A percentile compares a stretch with the other conserved stretches of the same genome.
These are phyloP conservation scores for Acanthurus lineatus DNA, from an alignment of 2,797 vertebrate genomes.

Conservation along the genomic window DNA sequence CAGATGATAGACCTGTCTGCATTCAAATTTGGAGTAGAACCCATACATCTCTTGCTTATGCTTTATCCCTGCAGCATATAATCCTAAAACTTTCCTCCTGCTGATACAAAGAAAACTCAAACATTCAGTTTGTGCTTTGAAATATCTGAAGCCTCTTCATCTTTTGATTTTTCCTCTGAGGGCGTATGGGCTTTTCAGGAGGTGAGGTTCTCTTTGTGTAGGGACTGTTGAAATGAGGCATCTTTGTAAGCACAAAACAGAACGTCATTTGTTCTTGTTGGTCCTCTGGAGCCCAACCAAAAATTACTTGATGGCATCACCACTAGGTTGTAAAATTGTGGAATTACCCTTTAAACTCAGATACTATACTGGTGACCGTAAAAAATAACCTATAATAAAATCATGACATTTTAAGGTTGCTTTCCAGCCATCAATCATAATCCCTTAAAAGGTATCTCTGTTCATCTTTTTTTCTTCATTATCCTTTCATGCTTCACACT, in stretches of 20 bases:
- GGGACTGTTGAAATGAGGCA: conserved; percentile 15
- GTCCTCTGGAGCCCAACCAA: conserved; percentile 58
- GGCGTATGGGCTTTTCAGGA: conserved; percentile 58
- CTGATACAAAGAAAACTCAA: too few species aligned
- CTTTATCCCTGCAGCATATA: background rate
- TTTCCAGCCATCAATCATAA: too few species aligned
- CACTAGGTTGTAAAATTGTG: too few species aligned
- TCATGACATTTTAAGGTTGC: too few species aligned
- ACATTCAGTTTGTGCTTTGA: background rate
- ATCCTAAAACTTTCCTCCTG: background rate
- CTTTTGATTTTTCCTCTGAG: conserved; percentile 46
- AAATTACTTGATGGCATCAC: too few species aligned
- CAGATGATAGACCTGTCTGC: background rate
- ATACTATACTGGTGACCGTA: too few species aligned
- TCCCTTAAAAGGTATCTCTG: too few species aligned
- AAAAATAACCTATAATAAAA: too few species aligned
- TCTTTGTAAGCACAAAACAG: conserved; percentile 56
- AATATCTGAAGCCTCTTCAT: conserved; percentile 33
- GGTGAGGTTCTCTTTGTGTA: background rate
- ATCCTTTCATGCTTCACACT: too few species aligned
- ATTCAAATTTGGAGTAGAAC: background rate
- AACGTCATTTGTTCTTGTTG: conserved; percentile 61
- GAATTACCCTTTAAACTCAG: too few species aligned
- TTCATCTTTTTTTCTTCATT: too few species aligned
- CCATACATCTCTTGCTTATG: background rate